Evolutionary conservation across 2,888 invertebrate species (phyloP).

Genomic region (Adelognathus sp.): DNA sequence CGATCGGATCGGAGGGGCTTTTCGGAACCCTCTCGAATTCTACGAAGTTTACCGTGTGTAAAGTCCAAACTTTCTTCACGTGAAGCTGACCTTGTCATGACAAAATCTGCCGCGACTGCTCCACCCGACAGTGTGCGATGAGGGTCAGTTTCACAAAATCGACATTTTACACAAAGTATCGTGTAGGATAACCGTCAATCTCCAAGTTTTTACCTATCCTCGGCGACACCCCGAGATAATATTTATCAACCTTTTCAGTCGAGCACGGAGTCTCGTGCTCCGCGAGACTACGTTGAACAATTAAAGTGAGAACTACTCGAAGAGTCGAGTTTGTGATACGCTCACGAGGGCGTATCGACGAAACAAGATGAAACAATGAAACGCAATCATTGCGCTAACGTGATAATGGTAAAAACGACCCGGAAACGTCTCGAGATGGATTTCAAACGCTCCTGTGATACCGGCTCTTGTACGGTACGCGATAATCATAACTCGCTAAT

Average conservation of each 20-base stretch:
- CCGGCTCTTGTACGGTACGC: not conserved
- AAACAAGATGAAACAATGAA: not conserved
- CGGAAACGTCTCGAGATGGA: slow-evolving; percentile 28
- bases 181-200: too few species aligned
- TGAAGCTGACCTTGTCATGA: not conserved
- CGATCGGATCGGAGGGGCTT: slow-evolving; percentile 35
- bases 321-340: not conserved
- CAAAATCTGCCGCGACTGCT: not conserved
- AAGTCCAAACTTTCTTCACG: not conserved
- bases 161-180: too few species aligned
- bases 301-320: not conserved
- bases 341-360: not conserved
- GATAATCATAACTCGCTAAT: slow-evolving; percentile 57
- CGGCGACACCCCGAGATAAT: too few species aligned
- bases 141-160: not conserved
- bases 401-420: slow-evolving; percentile 33
- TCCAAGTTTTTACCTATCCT: too few species aligned
- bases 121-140: not conserved
- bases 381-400: not conserved
- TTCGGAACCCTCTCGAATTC: slow-evolving; percentile 7
- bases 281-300: too few species aligned
- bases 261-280: too few species aligned
- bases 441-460: not conserved
- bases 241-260: too few species aligned
- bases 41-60: not conserved